These are phyloP conservation scores for Rhea americana DNA, from an alignment of 2,113 vertebrate genomes.

Conservation along the genomic window DNA sequence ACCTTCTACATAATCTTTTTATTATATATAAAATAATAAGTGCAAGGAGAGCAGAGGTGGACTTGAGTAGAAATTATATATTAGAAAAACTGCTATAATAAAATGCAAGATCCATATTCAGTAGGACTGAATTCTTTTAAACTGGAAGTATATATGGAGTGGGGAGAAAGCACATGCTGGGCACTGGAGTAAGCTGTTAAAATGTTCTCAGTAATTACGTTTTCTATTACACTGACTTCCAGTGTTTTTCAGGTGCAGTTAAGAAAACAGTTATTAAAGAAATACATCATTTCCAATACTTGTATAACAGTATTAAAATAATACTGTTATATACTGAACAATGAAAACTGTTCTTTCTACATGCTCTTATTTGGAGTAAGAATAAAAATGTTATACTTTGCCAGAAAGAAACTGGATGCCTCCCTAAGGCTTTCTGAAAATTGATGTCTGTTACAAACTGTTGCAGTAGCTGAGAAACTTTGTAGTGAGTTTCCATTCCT, in stretches of 20 bases:
- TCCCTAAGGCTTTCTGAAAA: background rate
- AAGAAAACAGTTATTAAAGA: background rate
- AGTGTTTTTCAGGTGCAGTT: background rate
- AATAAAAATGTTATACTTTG: background rate
- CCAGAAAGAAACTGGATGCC: background rate
- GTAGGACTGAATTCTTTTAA: conserved; percentile 33
- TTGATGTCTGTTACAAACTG: background rate
- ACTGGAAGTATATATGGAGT: background rate
- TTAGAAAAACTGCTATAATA: conserved; percentile 5
- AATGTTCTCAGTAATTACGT: background rate
- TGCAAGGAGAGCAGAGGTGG: conserved; percentile 27
- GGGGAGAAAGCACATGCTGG: background rate
- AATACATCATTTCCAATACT: background rate
- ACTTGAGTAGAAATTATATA: conserved; percentile 30
- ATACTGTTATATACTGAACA: background rate
- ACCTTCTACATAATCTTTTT: conserved; percentile 47
- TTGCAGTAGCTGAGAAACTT: background rate
- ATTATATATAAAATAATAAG: background rate
- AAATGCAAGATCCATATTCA: conserved; percentile 30
- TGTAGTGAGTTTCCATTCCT: background rate
- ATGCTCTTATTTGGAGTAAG: background rate
- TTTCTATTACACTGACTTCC: background rate
- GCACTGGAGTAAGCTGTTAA: background rate
- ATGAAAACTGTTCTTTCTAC: background rate
- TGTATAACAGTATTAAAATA: background rate